Conservation (phyloP, 2,113 vertebrate species). For the Haliaeetus leucogaster region DNA sequence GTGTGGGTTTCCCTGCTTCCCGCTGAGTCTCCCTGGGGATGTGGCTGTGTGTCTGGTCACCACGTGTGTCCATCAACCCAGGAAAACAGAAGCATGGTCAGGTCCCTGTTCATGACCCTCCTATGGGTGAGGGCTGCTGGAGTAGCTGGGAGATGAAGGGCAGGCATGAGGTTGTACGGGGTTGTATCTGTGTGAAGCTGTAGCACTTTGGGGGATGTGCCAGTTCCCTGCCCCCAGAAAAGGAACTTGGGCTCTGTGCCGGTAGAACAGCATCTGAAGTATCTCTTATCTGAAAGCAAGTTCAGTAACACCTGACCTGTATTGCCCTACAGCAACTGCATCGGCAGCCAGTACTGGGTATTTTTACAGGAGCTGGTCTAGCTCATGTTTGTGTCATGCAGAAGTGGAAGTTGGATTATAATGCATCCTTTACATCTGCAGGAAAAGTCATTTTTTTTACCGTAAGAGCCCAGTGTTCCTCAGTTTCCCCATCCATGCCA, state of each 20-base stretch:
- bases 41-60: not conserved
- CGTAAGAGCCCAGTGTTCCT: rapidly evolving
- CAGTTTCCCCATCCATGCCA: not conserved
- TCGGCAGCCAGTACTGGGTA: not conserved
- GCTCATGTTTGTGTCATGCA: not conserved
- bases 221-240: not conserved
- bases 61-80: rapidly evolving
- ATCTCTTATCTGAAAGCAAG: not conserved
- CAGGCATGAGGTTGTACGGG: not conserved
- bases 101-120: not conserved
- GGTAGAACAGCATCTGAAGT: not conserved
- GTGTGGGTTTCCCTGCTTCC: not conserved
- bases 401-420: not conserved
- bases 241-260: not conserved
- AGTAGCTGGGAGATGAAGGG: not conserved
- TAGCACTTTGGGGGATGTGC: not conserved
- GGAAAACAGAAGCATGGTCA: rapidly evolving
- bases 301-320: not conserved
- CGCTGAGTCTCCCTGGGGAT: not conserved
- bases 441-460: not conserved
- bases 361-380: not conserved
- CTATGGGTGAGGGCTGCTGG: not conserved
- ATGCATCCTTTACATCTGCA: not conserved
- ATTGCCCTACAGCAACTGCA: not conserved
- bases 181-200: not conserved